These are phyloP conservation scores for Andrena cerasifolii DNA, from an alignment of 1,140 invertebrate genomes.

Conservation along the genomic window DNA sequence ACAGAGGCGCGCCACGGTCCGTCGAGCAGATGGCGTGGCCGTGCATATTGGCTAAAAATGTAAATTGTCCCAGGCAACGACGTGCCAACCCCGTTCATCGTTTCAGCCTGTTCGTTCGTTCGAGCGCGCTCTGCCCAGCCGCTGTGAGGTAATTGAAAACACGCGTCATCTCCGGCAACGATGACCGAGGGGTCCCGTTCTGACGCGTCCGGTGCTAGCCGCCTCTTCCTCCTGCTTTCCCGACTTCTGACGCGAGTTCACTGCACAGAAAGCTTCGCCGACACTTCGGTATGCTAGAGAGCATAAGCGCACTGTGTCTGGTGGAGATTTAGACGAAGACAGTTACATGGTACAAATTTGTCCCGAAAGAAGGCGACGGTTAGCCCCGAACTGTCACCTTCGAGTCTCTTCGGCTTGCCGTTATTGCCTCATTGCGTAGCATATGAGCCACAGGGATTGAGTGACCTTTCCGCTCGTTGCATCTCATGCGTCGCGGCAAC, in stretches of 20 bases:
- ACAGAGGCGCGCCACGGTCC: constrained; percentile 47
- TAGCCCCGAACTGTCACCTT: too few species aligned
- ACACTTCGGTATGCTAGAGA: too few species aligned
- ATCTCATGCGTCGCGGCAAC: too few species aligned
- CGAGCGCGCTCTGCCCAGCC: constrained; percentile 44
- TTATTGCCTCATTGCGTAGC: too few species aligned
- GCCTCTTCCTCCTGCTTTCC: constrained; percentile 9
- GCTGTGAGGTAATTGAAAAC: constrained; percentile 76
- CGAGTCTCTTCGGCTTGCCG: too few species aligned
- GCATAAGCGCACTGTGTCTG: too few species aligned
- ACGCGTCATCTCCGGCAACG: constrained; percentile 69
- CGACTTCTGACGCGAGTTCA: neutral
- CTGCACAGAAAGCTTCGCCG: neutral
- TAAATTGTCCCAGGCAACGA: constrained; percentile 72
- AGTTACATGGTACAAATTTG: too few species aligned
- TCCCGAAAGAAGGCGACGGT: too few species aligned
- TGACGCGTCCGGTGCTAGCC: neutral
- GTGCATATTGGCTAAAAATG: constrained; percentile 78
- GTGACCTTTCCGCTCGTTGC: too few species aligned
- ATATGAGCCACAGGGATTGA: too few species aligned
- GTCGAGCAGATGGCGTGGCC: constrained; percentile 42
- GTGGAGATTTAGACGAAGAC: too few species aligned
- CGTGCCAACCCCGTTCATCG: constrained; percentile 25
- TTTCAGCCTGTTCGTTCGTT: constrained; percentile 46
- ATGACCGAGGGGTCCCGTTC: constrained; percentile 1